Evolutionary conservation across 2,888 invertebrate genomes (phyloP), one percentile per base, ranked within the genome.

Genomic region (Isoperla grammatica): DNA sequence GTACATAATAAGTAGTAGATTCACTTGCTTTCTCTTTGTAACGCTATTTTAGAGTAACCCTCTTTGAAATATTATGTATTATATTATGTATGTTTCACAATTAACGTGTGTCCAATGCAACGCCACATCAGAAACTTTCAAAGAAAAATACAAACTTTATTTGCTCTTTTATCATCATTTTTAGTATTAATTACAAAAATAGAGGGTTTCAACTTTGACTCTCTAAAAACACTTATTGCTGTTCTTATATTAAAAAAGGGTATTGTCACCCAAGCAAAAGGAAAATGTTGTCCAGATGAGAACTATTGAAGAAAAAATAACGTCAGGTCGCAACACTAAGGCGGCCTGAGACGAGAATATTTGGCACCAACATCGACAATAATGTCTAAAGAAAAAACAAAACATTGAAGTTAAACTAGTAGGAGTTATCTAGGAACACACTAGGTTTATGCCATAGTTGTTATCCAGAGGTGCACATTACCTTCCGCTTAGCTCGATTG

Each of bases 191-290:
- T 73, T 76, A 76, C 73, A 76, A 76, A 76, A 76, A 76, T 76
- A 76, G 76, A 76, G 76, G 75, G 75, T 75, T 73, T 72, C 72
- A 73, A 74, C 72, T 74, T 72, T 71, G 69, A 74, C 74, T 74
- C 73, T 61, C 63, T 61, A 61, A 60, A 61, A 74, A 75, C 73
- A 71, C 74, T 76, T 76, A 76, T 76, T 76, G 75, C 75, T 76
- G 73, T 73, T 64, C 62, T 61, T 73, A 73, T 72, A 72, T 71
- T 70, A 72, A 68, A 69, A 68, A 71, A 67, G 70, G 65, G 69
- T 71, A 71, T 69, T 68, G 68, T 69, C 68, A 69, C 68, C 64
- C 65, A 61, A 65, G 61, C 61, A 57, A 63, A 63, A 63, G 63
- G 64, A 62, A 65, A 60, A 58, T 39, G 61, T 63, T 48, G 58